phyloP scores from a whole-genome alignment of 2,888 invertebrate genomes.

The Coleophora flavipennella region DNA sequence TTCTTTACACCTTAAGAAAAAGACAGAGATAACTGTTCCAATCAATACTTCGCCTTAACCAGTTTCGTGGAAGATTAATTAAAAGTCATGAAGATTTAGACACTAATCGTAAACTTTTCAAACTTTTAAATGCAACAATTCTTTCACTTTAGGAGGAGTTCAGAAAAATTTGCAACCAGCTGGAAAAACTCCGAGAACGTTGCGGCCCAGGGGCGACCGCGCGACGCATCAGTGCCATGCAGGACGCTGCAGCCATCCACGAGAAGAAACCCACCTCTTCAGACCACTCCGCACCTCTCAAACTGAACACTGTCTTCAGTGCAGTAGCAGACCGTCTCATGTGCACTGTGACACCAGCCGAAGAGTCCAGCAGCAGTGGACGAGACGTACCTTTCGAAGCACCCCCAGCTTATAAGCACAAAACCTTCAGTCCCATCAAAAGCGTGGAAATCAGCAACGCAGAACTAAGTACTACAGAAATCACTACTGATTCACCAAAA shows the following conservation, averaged over 20 bases:
- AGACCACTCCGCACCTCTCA: conserved; percentile 58
- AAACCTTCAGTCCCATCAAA: conserved; percentile 65
- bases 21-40: too few relatives aligned
- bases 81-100: too few relatives aligned
- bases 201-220: conserved; percentile 82
- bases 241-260: conserved; percentile 79
- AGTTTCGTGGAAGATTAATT: too few relatives aligned
- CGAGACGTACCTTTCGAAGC: conserved; percentile 61
- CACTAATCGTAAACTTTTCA: too few relatives aligned
- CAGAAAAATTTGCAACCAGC: conserved; percentile 82
- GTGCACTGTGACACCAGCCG: conserved; percentile 65
- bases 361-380: conserved; percentile 65
- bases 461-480: conserved; percentile 56
- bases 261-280: conserved; percentile 67
- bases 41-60: too few relatives aligned
- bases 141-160: conserved; percentile 83
- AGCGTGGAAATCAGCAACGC: conserved; percentile 51
- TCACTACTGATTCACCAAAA: conserved; percentile 57
- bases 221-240: conserved; percentile 85
- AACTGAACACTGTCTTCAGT: conserved; percentile 67
- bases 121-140: neutral
- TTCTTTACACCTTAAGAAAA: too few relatives aligned
- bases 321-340: conserved; percentile 67
- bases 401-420: conserved; percentile 56
- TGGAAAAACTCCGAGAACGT: conserved; percentile 85